Evolutionary conservation across 2,888 invertebrate species (phyloP).

Genomic region (Physocephala rufipes): DNA sequence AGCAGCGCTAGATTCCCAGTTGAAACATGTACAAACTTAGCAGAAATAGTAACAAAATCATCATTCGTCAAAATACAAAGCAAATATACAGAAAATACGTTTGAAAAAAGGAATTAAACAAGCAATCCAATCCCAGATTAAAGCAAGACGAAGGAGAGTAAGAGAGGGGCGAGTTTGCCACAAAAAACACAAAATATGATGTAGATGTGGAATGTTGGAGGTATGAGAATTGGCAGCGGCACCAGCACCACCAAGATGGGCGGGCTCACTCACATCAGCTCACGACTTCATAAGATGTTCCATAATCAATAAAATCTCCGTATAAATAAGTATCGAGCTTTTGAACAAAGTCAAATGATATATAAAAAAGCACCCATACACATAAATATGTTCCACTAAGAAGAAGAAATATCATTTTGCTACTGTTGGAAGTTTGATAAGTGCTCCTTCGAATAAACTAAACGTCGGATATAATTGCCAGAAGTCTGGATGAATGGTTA

Average conservation of each 20-base stretch:
- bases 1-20: constrained; percentile 2
- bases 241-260: too few relatives aligned
- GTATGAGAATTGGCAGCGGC: neutral
- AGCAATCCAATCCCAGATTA: too few relatives aligned
- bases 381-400: constrained; percentile 5
- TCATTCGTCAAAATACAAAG: neutral
- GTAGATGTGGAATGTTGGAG: neutral
- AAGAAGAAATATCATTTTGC: neutral
- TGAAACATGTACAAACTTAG: neutral
- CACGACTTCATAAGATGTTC: too few relatives aligned
- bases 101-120: too few relatives aligned
- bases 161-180: too few relatives aligned
- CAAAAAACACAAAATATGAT: too few relatives aligned
- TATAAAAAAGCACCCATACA: too few relatives aligned
- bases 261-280: too few relatives aligned
- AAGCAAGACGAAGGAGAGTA: too few relatives aligned
- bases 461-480: neutral
- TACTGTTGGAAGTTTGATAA: neutral
- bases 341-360: too few relatives aligned
- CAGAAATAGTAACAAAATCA: neutral
- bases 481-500: constrained; percentile 7
- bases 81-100: neutral
- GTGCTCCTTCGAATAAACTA: constrained; percentile 10
- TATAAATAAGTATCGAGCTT: too few relatives aligned
- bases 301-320: too few relatives aligned